Evolutionary conservation across 2,888 invertebrate genomes (phyloP).

Genomic region (Melanchra persicariae): DNA sequence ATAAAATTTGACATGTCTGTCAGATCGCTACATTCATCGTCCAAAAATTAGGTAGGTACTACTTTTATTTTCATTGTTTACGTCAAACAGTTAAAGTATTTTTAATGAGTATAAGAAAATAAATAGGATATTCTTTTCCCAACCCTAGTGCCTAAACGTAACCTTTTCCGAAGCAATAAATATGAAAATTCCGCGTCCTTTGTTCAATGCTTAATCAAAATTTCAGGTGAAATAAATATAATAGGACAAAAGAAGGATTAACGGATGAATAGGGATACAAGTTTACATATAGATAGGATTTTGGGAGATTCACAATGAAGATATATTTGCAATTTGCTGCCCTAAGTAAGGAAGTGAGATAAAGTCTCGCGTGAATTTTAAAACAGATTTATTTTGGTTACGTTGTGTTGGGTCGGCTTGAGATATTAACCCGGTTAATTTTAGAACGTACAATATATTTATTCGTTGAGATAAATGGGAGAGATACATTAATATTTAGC

Average conservation of each 20-base stretch:
- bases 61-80: too few species aligned
- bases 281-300: constrained; percentile 55
- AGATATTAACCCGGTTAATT: constrained; percentile 30
- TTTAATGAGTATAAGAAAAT: too few species aligned
- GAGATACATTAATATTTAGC: constrained; percentile 24
- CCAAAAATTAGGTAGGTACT: too few species aligned
- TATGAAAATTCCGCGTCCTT: constrained; percentile 40
- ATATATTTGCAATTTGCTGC: constrained; percentile 58
- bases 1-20: too few species aligned
- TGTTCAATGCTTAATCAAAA: constrained; percentile 47
- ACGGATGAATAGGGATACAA: constrained; percentile 37
- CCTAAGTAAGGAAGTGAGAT: constrained; percentile 35
- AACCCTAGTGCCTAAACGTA: constrained; percentile 1
- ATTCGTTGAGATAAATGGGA: constrained; percentile 14
- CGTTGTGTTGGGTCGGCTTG: constrained; percentile 20
- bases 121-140: background rate
- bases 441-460: constrained; percentile 20
- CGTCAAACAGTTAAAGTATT: too few species aligned
- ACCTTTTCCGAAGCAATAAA: constrained; percentile 34
- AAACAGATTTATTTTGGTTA: constrained; percentile 48
- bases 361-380: constrained; percentile 51
- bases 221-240: constrained; percentile 54
- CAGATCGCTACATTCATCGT: too few species aligned
- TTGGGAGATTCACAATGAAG: constrained; percentile 48
- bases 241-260: constrained; percentile 49